Evolutionary conservation across 2,888 invertebrate genomes (phyloP).

Genomic region (Drepana falcataria): DNA sequence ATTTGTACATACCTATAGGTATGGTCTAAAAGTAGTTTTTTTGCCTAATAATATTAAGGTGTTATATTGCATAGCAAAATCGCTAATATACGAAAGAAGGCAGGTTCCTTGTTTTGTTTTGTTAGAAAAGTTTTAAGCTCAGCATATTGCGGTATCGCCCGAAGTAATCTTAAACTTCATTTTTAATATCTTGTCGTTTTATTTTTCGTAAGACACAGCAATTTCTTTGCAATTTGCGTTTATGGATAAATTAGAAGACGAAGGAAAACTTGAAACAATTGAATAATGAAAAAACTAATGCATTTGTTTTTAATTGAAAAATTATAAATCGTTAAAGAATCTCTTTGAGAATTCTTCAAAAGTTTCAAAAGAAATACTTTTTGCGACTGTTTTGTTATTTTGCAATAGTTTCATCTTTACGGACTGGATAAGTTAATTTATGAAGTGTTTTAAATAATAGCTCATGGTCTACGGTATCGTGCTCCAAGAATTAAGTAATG

Average conservation of each 20-base stretch:
- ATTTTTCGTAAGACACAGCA: not conserved
- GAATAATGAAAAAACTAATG: not conserved
- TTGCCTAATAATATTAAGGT: too few species aligned
- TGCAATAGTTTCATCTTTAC: too few species aligned
- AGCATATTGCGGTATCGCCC: not conserved
- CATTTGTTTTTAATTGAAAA: not conserved
- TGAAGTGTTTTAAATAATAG: too few species aligned
- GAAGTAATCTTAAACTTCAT: not conserved
- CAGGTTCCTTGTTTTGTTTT: slow-evolving; percentile 1
- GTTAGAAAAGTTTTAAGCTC: slow-evolving; percentile 1
- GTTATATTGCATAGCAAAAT: too few species aligned
- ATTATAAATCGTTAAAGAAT: not conserved
- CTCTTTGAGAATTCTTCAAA: not conserved
- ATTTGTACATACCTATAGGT: too few species aligned
- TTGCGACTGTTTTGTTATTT: too few species aligned
- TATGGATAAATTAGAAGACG: not conserved
- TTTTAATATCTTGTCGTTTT: not conserved
- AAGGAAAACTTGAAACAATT: not conserved
- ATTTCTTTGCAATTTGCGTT: not conserved
- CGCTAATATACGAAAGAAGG: not conserved
- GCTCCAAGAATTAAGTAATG: too few species aligned
- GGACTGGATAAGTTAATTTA: too few species aligned
- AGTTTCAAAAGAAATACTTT: too few species aligned
- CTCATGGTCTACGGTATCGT: too few species aligned
- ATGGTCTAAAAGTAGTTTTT: too few species aligned